Percentiles rank a stretch among this genome's conserved stretches.
These are phyloP conservation scores for Falco biarmicus DNA, from an alignment of 2,797 vertebrate genomes.

Conservation along the genomic window DNA sequence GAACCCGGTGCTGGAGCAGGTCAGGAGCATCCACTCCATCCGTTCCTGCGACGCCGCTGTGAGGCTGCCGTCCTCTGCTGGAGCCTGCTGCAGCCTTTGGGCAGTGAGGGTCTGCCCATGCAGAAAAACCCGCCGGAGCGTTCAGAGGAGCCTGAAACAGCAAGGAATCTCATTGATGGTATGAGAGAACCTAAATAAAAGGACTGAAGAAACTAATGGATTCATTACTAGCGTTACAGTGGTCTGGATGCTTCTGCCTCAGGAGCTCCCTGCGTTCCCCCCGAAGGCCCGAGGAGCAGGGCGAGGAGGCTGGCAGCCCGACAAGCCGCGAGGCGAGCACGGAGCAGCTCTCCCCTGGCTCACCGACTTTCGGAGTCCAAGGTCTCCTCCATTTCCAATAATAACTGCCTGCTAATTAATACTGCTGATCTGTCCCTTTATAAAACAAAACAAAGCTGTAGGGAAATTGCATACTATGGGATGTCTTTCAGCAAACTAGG, in stretches of 20 bases:
- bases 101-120: not conserved
- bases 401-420: not conserved
- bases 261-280: not conserved
- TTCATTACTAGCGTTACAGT: not conserved
- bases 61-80: not conserved
- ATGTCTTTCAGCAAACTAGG: not conserved
- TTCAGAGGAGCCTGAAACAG: not conserved
- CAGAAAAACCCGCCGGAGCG: not conserved
- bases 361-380: not conserved
- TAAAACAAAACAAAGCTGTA: not conserved
- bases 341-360: not conserved
- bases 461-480: not conserved
- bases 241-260: not conserved
- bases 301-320: not conserved
- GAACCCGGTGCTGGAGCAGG: not conserved
- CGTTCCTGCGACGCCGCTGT: accelerated
- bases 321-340: not conserved
- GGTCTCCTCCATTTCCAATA: not conserved
- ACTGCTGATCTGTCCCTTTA: not conserved
- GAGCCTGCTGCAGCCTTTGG: not conserved
- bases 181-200: not conserved
- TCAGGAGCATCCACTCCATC: not conserved
- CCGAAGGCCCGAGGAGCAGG: not conserved
- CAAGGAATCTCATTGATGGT: not conserved
- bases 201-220: not conserved